Conservation (phyloP, 2,888 invertebrate species). For the Sylvicola fuscatus region DNA sequence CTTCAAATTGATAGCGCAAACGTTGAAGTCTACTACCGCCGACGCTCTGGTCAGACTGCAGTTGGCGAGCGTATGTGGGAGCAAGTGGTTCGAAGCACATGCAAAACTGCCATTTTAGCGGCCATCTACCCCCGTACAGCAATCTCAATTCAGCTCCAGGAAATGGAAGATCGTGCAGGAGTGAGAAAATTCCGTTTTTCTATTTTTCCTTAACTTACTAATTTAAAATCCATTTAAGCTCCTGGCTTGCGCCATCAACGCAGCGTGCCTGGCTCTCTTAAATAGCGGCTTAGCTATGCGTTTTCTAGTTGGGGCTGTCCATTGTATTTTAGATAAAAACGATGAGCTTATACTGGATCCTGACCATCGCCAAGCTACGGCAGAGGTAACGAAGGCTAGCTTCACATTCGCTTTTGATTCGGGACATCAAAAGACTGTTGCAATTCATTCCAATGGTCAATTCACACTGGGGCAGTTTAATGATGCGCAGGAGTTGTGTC, state of each 20-base stretch:
- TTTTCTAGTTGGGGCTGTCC: conserved; percentile 58
- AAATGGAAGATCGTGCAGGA: conserved; percentile 65
- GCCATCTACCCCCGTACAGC: conserved; percentile 61
- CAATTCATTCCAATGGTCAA: conserved; percentile 47
- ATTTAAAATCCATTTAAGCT: conserved; percentile 30
- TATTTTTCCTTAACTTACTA: conserved; percentile 1
- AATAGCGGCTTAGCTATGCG: conserved; percentile 71
- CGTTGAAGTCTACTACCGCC: conserved; percentile 58
- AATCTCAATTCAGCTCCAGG: conserved; percentile 62
- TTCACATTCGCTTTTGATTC: conserved; percentile 62
- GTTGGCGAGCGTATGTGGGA: conserved; percentile 53
- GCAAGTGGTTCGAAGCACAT: conserved; percentile 50
- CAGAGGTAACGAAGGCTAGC: conserved; percentile 32
- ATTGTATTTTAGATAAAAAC: conserved; percentile 42
- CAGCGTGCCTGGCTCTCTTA: conserved; percentile 59
- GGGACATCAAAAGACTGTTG: conserved; percentile 30
- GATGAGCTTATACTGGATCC: conserved; percentile 45
- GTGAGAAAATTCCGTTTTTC: conserved; percentile 26
- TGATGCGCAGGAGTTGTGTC: conserved; percentile 41
- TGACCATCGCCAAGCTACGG: conserved; percentile 21
- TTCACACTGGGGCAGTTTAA: conserved; percentile 45
- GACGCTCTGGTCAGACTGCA: conserved; percentile 54
- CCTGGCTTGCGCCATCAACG: conserved; percentile 63
- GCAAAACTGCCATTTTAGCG: conserved; percentile 49
- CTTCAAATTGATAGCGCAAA: conserved; percentile 56